A percentile compares a stretch with the other conserved stretches of the same genome.
Conservation (phyloP, 2,113 vertebrate genomes). For the Eidolon helvum region DNA sequence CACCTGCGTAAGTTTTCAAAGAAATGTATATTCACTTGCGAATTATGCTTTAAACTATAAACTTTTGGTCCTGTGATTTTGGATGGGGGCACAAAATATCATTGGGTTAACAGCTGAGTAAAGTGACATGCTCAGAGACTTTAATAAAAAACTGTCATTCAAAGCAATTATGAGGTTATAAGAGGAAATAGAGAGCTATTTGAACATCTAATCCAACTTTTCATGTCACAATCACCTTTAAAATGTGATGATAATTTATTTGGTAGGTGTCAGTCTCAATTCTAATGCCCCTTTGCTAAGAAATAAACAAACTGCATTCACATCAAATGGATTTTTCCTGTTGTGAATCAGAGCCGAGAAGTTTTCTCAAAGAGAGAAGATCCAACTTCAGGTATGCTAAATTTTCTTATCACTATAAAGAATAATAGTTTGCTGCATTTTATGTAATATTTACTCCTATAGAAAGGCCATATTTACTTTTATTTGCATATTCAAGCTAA, state of each 20-base stretch:
- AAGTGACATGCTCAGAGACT: not conserved
- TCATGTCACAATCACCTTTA: not conserved
- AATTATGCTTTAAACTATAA: constrained; percentile 27
- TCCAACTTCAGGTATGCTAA: not conserved
- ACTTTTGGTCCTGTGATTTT: not conserved
- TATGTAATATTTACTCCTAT: not conserved
- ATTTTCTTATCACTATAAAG: not conserved
- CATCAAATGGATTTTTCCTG: constrained; percentile 41
- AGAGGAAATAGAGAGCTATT: not conserved
- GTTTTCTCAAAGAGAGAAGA: not conserved
- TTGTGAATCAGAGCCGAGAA: constrained; percentile 50
- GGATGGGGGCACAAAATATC: not conserved
- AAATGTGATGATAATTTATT: constrained; percentile 40
- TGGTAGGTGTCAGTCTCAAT: not conserved
- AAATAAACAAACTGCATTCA: not conserved
- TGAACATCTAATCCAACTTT: not conserved
- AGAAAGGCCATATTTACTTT: not conserved
- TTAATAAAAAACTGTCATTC: not conserved
- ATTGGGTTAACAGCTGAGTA: not conserved
- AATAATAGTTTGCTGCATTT: not conserved
- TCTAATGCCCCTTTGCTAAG: constrained; percentile 55
- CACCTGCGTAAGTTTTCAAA: constrained; percentile 33
- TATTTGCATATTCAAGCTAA: constrained; percentile 14
- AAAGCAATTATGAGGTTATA: not conserved
- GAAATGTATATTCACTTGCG: not conserved